A percentile compares a stretch with the other conserved stretches of the same genome.
Conservation (phyloP, 2,888 invertebrate species). For the Sinohyriopsis cumingii region DNA sequence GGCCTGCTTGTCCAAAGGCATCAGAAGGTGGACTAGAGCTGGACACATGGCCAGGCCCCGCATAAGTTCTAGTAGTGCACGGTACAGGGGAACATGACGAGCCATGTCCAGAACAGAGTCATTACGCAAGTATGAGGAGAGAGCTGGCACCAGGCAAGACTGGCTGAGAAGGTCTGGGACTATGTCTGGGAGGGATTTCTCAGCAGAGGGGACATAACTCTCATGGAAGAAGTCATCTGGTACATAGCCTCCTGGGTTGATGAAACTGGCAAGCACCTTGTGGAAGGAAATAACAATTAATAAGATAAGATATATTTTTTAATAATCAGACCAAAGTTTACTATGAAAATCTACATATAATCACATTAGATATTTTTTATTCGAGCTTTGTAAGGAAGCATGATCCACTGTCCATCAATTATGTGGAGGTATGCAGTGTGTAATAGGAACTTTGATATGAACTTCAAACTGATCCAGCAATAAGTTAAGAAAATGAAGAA, state of each 20-base stretch:
- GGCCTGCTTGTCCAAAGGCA: constrained; percentile 75
- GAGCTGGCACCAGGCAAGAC: constrained; percentile 89
- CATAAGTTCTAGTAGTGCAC: constrained; percentile 85
- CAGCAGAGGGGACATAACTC: constrained; percentile 36
- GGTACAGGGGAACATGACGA: constrained; percentile 94
- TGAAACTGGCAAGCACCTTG: constrained; percentile 89
- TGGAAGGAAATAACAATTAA: constrained; percentile 35
- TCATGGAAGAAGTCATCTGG: constrained; percentile 50
- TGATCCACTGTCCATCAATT: background rate
- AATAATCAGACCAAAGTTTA: background rate
- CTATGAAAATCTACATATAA: background rate
- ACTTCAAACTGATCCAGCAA: too few relatives aligned
- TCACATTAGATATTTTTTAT: too few relatives aligned
- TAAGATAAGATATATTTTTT: constrained; percentile 7
- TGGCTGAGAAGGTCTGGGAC: constrained; percentile 85
- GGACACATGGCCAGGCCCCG: constrained; percentile 80
- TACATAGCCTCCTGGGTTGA: constrained; percentile 78
- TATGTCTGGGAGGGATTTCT: constrained; percentile 71
- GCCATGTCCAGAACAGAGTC: constrained; percentile 98
- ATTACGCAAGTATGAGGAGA: constrained; percentile 92
- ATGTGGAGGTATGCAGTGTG: background rate
- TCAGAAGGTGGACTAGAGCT: constrained; percentile 78
- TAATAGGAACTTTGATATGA: too few relatives aligned
- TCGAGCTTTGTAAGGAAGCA: too few relatives aligned
- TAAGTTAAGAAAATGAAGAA: too few relatives aligned